phyloP scores from a whole-genome alignment of 2,888 invertebrate species.

The Chrysotoxum bicinctum region DNA sequence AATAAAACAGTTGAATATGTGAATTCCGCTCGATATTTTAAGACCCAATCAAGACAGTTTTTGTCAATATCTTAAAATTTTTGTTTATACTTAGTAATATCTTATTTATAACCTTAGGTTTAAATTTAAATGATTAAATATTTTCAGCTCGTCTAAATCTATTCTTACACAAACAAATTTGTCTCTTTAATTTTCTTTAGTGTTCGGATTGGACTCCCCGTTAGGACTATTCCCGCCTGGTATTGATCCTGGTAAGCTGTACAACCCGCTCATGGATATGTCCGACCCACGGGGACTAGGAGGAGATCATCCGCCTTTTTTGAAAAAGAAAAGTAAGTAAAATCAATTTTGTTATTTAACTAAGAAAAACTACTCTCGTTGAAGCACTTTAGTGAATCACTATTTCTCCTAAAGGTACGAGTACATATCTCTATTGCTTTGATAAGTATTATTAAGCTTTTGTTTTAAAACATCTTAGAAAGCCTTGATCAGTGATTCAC shows the following conservation, averaged over 20 bases:
- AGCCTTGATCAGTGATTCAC: constrained; percentile 4
- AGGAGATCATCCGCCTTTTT: constrained; percentile 86
- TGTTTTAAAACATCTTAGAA: background rate
- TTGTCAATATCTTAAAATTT: background rate
- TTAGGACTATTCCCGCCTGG: constrained; percentile 89
- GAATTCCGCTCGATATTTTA: too few relatives aligned
- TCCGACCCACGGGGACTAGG: constrained; percentile 87
- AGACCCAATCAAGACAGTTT: too few relatives aligned
- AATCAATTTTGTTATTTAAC: too few relatives aligned
- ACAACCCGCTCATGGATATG: constrained; percentile 89
- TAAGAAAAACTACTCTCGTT: too few relatives aligned
- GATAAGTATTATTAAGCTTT: too few relatives aligned
- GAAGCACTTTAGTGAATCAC: too few relatives aligned
- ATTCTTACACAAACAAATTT: background rate
- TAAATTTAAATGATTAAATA: background rate
- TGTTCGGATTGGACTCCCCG: constrained; percentile 89
- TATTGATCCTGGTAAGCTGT: constrained; percentile 88
- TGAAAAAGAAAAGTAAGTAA: constrained; percentile 91
- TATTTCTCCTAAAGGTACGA: too few relatives aligned
- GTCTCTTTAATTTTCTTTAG: constrained; percentile 81
- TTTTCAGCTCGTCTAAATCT: background rate
- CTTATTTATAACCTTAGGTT: background rate
- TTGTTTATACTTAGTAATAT: too few relatives aligned
- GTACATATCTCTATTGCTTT: too few relatives aligned
- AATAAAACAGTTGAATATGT: too few relatives aligned